Base-by-base conservation (phyloP, 2,888 invertebrate species). In the Pimpla rufipes region DNA sequence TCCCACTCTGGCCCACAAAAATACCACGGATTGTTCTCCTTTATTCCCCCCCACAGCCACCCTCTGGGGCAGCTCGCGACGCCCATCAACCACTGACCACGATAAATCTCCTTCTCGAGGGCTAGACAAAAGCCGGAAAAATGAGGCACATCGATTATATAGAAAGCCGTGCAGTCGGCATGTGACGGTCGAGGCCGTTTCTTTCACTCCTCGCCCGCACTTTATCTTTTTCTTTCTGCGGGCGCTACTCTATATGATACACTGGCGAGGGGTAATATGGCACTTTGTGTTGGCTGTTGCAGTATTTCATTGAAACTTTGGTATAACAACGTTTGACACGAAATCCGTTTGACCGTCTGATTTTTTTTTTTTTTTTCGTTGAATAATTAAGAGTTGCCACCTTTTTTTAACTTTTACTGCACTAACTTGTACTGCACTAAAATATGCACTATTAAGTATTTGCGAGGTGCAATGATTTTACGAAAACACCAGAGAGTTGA, bases 71-170 rank as follows among this genome's bases (percentile, higher is more conserved):
- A n/a, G 73, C 81, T 85, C 76, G 71, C 79, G 66, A 74, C 81
- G 62, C 78, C 86, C 85, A 84, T 85, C 84, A 78, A 73, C 86
- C 87, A 85, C 80, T 85, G 86, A 85, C 87, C 88, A 89, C 81
- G 81, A 86, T 92, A 91, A 92, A 92, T 92, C 92, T 91, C 85
- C 70, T 68, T 52, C 59, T 13, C 45, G 47, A 35, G 67, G 85
- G 67, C 88, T 90, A 91, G 89, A 91, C 90, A 91, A 92, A 90
- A 89, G 90, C 89, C 73, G 79, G 88, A 88, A 90, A 90, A 90
- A 90, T 89, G 86, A 86, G 85, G 84, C 66, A 89, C 91, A 90
- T 91, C 91, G 89, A 91, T 92, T 92, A 92, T 89, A 81, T 50
- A 18, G 71, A 75, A 78, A 79, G 76, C 29, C 71, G 29, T 45